These are phyloP conservation scores for Psilopsiagon aymara DNA, from an alignment of 2,113 vertebrate genomes.

Conservation along the genomic window DNA sequence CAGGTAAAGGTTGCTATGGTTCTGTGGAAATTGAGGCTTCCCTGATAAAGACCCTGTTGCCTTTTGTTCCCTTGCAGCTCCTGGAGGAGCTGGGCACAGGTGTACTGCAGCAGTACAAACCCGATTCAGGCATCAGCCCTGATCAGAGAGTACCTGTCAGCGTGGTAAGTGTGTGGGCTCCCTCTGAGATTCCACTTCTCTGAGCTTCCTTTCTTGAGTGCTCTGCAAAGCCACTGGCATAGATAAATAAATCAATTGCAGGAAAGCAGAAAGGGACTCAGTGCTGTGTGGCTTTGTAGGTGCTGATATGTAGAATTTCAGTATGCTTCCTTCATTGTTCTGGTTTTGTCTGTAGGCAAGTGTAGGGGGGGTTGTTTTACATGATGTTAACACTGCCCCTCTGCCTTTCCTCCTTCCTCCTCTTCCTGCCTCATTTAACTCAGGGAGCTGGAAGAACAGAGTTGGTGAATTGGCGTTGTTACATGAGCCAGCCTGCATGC, in stretches of 20 bases:
- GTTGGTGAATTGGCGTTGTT: neutral
- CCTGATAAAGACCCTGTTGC: neutral
- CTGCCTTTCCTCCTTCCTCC: neutral
- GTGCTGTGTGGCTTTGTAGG: neutral
- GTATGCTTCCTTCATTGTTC: neutral
- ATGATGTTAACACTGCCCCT: neutral
- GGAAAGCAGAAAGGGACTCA: neutral
- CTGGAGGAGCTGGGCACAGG: constrained; percentile 92
- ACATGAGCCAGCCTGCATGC: neutral
- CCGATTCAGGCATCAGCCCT: constrained; percentile 72
- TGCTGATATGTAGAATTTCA: neutral
- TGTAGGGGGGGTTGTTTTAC: neutral
- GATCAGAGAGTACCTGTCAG: constrained; percentile 79
- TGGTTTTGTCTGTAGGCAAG: neutral
- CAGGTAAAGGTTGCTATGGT: neutral
- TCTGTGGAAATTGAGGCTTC: neutral
- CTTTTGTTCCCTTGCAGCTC: constrained; percentile 76
- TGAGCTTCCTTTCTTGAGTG: neutral
- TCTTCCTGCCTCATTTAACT: neutral
- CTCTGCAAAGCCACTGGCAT: neutral
- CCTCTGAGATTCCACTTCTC: neutral
- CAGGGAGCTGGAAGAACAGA: neutral
- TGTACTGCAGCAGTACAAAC: constrained; percentile 89
- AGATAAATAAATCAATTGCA: neutral
- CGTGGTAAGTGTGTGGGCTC: constrained; percentile 71